Evolutionary conservation across 2,113 vertebrate species (phyloP), one percentile per base, ranked within the genome.

Genomic region (Oryzias javanicus): DNA sequence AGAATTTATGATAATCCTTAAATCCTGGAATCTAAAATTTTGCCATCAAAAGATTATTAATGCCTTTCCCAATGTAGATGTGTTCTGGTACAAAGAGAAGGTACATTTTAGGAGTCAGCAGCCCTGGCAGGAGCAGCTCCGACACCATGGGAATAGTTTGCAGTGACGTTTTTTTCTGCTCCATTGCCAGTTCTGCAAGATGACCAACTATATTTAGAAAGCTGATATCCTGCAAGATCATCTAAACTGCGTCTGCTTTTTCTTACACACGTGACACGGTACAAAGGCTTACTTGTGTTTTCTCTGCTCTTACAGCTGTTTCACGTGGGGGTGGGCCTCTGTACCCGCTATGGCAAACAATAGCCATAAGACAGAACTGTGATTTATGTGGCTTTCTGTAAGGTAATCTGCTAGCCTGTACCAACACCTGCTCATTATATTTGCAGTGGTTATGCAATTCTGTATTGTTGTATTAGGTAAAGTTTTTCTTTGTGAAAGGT

Each of bases 151-250:
- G 78, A 79, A 70, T 67, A 67, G 50, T 70, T 64, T 67, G 68
- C 68, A 55, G 69, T 18, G 48, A 44, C 15, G 42, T 55, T 52
- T 64, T 73, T 61, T 80, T 72, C 29, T 78, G 52, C 69, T 64
- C 20, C 47, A 45, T 17, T 35, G 48, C 52, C 65, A 68, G 47
- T 68, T 55, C 60, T 66, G 50, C 72, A 67, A 46, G 48, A 27
- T 42, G 61, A 56, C 35, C 3, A 24, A 67, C 64, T 72, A 80
- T 76, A 73, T 78, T 78, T 82, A 66, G 77, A 78, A 41, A 56
- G 66, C 80, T 71, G 60, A 49, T 76, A 62, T 49, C 54, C 52
- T 55, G 19, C 42, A 19, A 42, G 50, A 57, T n/a, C 27, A 49
- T 27, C 18, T 29, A 13, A 52, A 70, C 27, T 73, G 8, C 8